Percentiles rank a stretch among this genome's conserved stretches.
Evolutionary conservation across 2,888 invertebrate species (phyloP).

Genomic region (Galeruca laticollis): DNA sequence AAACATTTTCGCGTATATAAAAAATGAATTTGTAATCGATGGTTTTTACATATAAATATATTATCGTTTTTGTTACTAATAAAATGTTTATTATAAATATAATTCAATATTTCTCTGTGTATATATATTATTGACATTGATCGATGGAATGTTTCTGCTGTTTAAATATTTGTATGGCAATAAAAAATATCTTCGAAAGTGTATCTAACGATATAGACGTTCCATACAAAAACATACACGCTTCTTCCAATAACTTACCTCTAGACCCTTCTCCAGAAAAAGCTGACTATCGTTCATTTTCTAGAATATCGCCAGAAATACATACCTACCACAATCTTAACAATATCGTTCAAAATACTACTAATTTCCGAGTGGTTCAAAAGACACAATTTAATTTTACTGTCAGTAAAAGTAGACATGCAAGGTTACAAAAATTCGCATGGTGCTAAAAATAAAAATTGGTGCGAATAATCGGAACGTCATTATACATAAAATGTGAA

Average conservation of each 20-base stretch:
- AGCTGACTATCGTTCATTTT: slow-evolving; percentile 37
- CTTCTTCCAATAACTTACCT: slow-evolving; percentile 52
- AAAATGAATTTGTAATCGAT: slow-evolving; percentile 40
- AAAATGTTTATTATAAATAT: slow-evolving; percentile 55
- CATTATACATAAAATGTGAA: no score
- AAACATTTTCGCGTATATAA: slow-evolving; percentile 48
- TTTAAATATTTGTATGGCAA: slow-evolving; percentile 57
- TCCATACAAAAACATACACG: slow-evolving; percentile 45
- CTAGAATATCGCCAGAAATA: neutral
- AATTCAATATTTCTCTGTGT: slow-evolving; percentile 47
- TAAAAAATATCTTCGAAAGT: slow-evolving; percentile 43
- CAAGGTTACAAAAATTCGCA: no score
- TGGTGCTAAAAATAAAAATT: no score
- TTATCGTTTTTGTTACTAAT: slow-evolving; percentile 54
- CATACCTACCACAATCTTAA: neutral
- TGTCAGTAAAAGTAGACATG: no score
- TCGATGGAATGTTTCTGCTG: slow-evolving; percentile 41
- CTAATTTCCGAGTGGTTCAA: neutral
- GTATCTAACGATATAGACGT: slow-evolving; percentile 39
- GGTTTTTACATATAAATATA: slow-evolving; percentile 33
- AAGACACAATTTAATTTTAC: neutral
- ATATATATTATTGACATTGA: slow-evolving; percentile 49
- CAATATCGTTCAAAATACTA: neutral
- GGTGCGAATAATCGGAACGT: no score
- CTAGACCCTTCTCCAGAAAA: slow-evolving; percentile 40